Base-by-base conservation (phyloP, 2,888 invertebrate species). In the Chaitophorus viminalis region DNA sequence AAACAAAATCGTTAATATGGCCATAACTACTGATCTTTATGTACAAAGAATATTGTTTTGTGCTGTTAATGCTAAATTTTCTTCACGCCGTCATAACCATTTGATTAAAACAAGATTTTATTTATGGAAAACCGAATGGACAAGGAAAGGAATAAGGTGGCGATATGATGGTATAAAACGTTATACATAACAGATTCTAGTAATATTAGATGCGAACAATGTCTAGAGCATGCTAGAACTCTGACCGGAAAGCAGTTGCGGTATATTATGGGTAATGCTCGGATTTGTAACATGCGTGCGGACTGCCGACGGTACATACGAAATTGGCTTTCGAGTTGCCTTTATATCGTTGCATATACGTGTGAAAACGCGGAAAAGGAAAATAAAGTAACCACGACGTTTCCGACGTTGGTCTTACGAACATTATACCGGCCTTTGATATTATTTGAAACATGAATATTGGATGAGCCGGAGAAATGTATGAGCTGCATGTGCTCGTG, bases 371-470 rank as follows among this genome's bases (percentile, higher is more conserved):
- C 29, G 29, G 74, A 3, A 18, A 25, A 68, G 65, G 60, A 65
- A 75, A 84, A 84, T 31, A 76, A 84, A 84, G 68, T 77, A 68
- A 31, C 33, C 31, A 14, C 65, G 60, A 46, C 39, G 46, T 76
- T 65, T 83, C 60, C 18, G 77, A n/a, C n/a, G 65, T n/a, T 18
- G 31, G 76, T 76, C 75, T 46, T 65, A 29, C 75, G 60, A 46
- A 77, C 17, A 75, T 83, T 75, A 83, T 83, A 39, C 76, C n/a
- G 68, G 76, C 33, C 60, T 83, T 76, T 84, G 76, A 84, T 84
- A 77, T 84, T 65, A 77, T 84, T 65, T 25, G 52, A 46, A 76
- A 84, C 76, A 76, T 84, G 68, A 84, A 84, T 84, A 76, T 77
- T 84, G 65, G 76, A 84, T 84, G 76, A 76, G 46, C 46, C 9